Evolutionary conservation across 2,797 vertebrate genomes (phyloP), one percentile per base, ranked within the genome.

Genomic region (Tenualosa ilisha): DNA sequence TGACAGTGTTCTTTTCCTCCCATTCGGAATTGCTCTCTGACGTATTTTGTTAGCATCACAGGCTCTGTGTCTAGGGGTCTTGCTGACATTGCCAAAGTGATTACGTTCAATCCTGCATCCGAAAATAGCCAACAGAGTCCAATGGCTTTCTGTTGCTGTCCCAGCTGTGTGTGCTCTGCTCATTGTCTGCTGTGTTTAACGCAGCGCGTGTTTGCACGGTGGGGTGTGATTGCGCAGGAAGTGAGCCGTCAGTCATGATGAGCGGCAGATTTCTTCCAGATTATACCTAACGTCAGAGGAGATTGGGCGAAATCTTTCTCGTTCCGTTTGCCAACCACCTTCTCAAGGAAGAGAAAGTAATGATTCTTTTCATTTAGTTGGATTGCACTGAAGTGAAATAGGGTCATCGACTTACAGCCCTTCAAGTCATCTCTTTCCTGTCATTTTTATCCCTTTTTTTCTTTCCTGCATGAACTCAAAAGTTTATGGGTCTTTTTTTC

Each of bases 401-500:
- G 84, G 72, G 20, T 84, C 83, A 61, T 81, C 83, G 22, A 53
- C 50, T 83, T 61, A 24, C 82, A 22, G 82, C 26, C 54, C 61
- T 37, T 82, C 43, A 84, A 43, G 59, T 82, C 17, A 63, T 86
- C 84, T 63, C 81, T 82, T 51, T 84, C 59, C 79, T 63, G 75
- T 84, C 75, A 61, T 84, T 88, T 51, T 86, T 86, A 75, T 12
- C 3, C 68, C 68, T 40, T 37, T 31, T 31, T 31, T 24, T 72
- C 65, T 72, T 43, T 43, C 72, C 40, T 46, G 26, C 65, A 3
- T 72, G 11, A 40, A 46, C 72, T 63, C 6, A 82, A 84, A 82
- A 82, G 22, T 84, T 84, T 85, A 84, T 81, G 85, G 17, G 40
- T 40, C 15, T 61, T n/a, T 86, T 82, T 84, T 83, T 84, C 61